Evolutionary conservation across 2,113 vertebrate genomes (phyloP), one percentile per base, ranked within the genome.

Genomic region (Heterotis niloticus): DNA sequence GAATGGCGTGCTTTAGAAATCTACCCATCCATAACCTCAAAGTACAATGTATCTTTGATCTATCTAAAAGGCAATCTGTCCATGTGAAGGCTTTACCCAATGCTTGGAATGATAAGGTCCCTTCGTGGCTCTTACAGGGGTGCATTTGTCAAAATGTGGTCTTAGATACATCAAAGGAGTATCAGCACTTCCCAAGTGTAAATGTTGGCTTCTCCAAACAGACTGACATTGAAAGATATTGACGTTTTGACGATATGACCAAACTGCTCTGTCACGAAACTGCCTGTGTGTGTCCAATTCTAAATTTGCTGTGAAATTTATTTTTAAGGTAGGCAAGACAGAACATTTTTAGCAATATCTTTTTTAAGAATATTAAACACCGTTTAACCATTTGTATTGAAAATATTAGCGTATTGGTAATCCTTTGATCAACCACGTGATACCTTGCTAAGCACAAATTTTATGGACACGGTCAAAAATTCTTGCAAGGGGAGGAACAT

Each of bases 1-100:
- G 23, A 26, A 74, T 26, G 16, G 4, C 54, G 14, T 23, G 14
- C 71, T 44, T 20, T 20, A 72, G 34, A 72, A 72, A 24, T 72
- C 70, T 72, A 20, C 70, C n/a, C 18, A 51, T 74, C 71, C 9
- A 51, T 51, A 59, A 74, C 23, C 54, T 57, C 52, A 28, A 74
- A 74, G 71, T 74, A 74, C 24, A 24, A 62, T 64, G 74, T 57
- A 51, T 75, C 59, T 75, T 75, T 75, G 59, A 64, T 64, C 24
- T 64, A 75, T 64, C 74, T 64, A 52, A 75, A 60, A 75, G 74
- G 59, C 57, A 62, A 75, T 75, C 56, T 75, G 59, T 75, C 26
- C 13, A 34, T 64, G 57, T 14, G 57, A n/a, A 44, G 59, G 59
- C 12, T 64, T 44, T 13, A 51, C 57, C 26, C 74, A 44, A 34